These are phyloP conservation scores for Sphaeridia pumilis DNA, from an alignment of 2,888 invertebrate species.

Conservation along the genomic window DNA sequence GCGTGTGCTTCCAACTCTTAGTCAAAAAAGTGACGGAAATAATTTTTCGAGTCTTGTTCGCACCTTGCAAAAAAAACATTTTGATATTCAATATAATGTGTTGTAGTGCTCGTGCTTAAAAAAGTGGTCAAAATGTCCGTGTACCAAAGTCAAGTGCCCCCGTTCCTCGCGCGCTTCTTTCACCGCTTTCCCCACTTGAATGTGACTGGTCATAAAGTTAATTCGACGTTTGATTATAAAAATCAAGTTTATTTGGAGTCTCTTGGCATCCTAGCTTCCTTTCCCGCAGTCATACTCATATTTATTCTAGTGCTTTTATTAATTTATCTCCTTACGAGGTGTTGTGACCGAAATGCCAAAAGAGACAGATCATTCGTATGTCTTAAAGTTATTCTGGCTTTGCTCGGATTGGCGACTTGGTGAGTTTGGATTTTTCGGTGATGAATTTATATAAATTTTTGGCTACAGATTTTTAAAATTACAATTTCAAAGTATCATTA, in stretches of 20 bases:
- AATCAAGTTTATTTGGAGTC: conserved; percentile 88
- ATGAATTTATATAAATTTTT: too few relatives aligned
- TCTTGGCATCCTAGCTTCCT: conserved; percentile 79
- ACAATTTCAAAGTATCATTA: too few relatives aligned
- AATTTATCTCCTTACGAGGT: conserved; percentile 84
- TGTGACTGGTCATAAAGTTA: conserved; percentile 76
- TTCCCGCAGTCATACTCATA: conserved; percentile 88
- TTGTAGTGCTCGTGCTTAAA: neutral
- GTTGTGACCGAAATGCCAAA: conserved; percentile 86
- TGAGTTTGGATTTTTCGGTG: too few relatives aligned
- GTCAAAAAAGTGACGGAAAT: neutral
- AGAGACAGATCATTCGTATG: conserved; percentile 79
- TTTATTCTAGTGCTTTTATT: conserved; percentile 76
- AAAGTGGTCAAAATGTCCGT: neutral
- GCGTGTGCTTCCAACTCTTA: too few relatives aligned
- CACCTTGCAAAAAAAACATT: too few relatives aligned
- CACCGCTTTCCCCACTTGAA: conserved; percentile 75
- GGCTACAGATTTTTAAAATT: too few relatives aligned
- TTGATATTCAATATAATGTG: too few relatives aligned
- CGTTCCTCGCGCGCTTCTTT: conserved; percentile 32
- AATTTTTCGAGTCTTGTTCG: too few relatives aligned
- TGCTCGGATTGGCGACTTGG: conserved; percentile 69
- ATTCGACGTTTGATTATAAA: conserved; percentile 80
- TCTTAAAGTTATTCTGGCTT: conserved; percentile 47
- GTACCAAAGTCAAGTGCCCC: conserved; percentile 17